A percentile compares a stretch with the other conserved stretches of the same genome.
Conservation (phyloP, 2,113 vertebrate species). For the Serinus canaria region DNA sequence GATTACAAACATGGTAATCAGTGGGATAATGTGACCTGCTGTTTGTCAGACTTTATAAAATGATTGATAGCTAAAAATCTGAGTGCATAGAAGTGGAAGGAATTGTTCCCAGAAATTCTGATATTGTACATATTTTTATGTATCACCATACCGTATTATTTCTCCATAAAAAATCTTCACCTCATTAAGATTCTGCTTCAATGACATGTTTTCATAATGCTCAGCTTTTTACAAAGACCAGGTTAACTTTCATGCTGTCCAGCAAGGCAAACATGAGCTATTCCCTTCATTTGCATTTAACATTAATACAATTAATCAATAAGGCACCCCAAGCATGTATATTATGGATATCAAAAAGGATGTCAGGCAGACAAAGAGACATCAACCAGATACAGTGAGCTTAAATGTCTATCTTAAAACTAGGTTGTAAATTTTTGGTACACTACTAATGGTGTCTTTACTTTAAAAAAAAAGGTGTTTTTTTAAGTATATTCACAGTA, state of each 20-base stretch:
- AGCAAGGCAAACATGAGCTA: neutral
- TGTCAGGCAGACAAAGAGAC: neutral
- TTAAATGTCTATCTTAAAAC: neutral
- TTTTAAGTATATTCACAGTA: neutral
- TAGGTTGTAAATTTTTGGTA: neutral
- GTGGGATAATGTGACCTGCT: neutral
- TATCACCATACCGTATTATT: neutral
- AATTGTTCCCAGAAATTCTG: neutral
- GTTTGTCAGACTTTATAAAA: neutral
- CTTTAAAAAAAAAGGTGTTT: neutral
- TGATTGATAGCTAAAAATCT: neutral
- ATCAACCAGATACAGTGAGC: neutral
- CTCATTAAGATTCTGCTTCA: neutral
- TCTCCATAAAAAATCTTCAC: neutral
- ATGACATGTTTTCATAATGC: neutral
- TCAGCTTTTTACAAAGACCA: neutral
- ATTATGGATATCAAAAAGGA: neutral
- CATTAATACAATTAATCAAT: neutral
- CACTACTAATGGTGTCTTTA: neutral
- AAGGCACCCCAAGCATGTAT: neutral
- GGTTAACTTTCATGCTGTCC: neutral
- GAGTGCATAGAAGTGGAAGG: neutral
- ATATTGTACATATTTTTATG: neutral
- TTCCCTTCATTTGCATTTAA: neutral
- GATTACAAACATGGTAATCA: neutral